Percentiles rank a stretch among this genome's conserved stretches.
Conservation (phyloP, 2,797 vertebrate genomes). For the Manis javanica region DNA sequence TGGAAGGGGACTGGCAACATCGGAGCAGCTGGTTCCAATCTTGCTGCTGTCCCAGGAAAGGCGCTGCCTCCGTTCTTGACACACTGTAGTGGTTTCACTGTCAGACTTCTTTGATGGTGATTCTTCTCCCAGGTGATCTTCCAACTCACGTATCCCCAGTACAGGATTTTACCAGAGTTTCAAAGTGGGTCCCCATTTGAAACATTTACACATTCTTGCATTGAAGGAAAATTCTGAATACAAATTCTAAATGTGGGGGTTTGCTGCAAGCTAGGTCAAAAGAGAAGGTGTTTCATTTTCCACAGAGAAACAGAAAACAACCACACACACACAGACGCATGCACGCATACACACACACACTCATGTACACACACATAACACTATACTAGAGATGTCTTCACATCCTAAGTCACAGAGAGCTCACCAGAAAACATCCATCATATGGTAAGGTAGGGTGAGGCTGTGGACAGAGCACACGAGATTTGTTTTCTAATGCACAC, state of each 20-base stretch:
- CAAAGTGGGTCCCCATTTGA: neutral
- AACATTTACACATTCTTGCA: neutral
- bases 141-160: neutral
- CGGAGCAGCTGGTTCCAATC: neutral
- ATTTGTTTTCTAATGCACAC: neutral
- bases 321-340: neutral
- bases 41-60: neutral
- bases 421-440: neutral
- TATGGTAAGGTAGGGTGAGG: neutral
- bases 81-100: neutral
- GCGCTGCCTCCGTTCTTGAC: neutral
- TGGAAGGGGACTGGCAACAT: neutral
- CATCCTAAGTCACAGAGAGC: neutral
- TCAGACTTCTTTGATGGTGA: neutral
- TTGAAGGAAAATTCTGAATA: constrained; percentile 22
- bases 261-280: neutral
- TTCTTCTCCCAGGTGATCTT: neutral
- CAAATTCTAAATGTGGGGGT: neutral
- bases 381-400: neutral
- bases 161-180: neutral
- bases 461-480: rapidly evolving
- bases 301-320: neutral
- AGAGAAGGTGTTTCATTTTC: neutral
- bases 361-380: too few relatives aligned
- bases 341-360: neutral